phyloP scores from a whole-genome alignment of 1,140 invertebrate genomes.

The Artemia franciscana region DNA sequence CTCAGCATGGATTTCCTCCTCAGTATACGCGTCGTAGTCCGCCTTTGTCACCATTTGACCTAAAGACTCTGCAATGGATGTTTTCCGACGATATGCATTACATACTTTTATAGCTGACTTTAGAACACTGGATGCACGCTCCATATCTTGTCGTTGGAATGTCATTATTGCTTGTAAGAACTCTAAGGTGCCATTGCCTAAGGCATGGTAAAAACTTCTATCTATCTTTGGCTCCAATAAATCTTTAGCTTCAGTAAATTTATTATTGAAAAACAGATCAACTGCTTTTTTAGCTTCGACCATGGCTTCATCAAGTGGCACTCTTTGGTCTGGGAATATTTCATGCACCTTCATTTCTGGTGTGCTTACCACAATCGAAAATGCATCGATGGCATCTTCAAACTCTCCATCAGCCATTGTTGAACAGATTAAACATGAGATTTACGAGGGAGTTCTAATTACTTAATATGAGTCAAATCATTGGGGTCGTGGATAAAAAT shows the following conservation, averaged over 20 bases:
- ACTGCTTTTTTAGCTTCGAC: slow-evolving; percentile 42
- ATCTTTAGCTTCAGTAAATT: slow-evolving; percentile 49
- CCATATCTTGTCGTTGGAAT: slow-evolving; percentile 56
- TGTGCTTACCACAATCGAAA: too few species aligned
- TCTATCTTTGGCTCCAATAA: slow-evolving; percentile 49
- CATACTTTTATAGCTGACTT: slow-evolving; percentile 54
- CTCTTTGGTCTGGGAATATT: too few species aligned
- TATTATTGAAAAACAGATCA: slow-evolving; percentile 66
- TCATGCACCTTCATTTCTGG: too few species aligned
- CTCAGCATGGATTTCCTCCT: slow-evolving; percentile 78
- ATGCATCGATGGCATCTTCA: too few species aligned
- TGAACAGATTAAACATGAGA: too few species aligned
- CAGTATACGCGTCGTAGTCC: slow-evolving; percentile 49
- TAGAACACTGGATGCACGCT: slow-evolving; percentile 39
- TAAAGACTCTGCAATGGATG: slow-evolving; percentile 44
- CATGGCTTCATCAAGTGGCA: slow-evolving; percentile 36
- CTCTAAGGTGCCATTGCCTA: slow-evolving; percentile 66
- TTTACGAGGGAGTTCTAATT: too few species aligned
- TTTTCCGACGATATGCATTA: slow-evolving; percentile 40
- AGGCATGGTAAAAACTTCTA: slow-evolving; percentile 68
- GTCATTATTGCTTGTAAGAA: slow-evolving; percentile 82
- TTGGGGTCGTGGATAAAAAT: too few species aligned
- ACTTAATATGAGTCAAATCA: too few species aligned
- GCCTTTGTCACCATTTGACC: slow-evolving; percentile 53
- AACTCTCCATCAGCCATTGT: too few species aligned